Conservation (phyloP, 2,888 invertebrate genomes). For the Chymomyza amoena region DNA sequence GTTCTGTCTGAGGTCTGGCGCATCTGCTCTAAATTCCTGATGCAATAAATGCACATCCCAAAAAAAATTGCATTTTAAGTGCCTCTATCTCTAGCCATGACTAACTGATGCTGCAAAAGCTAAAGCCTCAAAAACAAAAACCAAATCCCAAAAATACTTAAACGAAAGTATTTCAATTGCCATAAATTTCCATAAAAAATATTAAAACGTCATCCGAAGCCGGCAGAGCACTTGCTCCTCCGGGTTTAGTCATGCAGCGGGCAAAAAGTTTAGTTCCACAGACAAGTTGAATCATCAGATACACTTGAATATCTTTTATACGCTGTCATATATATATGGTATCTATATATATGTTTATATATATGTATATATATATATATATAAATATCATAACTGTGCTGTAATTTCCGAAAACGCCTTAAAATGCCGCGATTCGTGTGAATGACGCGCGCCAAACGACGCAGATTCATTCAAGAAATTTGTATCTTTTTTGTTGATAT, state of each 20-base stretch:
- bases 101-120: slow-evolving; percentile 39
- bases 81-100: slow-evolving; percentile 27
- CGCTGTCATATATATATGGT: neutral
- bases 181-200: slow-evolving; percentile 61
- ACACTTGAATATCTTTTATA: neutral
- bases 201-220: slow-evolving; percentile 15
- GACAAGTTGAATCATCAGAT: slow-evolving; percentile 35
- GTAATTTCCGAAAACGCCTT: slow-evolving; percentile 18
- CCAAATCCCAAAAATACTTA: slow-evolving; percentile 17
- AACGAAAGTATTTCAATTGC: slow-evolving; percentile 63
- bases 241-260: slow-evolving; percentile 44
- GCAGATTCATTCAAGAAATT: slow-evolving; percentile 63
- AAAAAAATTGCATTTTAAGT: neutral
- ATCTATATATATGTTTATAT: slow-evolving; percentile 5
- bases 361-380: neutral
- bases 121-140: slow-evolving; percentile 7
- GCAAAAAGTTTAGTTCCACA: slow-evolving; percentile 16
- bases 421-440: neutral
- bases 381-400: slow-evolving; percentile 20
- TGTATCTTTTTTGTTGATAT: slow-evolving; percentile 27
- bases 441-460: slow-evolving; percentile 41
- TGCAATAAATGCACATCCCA: neutral
- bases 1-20: too few relatives aligned
- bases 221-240: slow-evolving; percentile 6
- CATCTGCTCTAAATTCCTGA: too few relatives aligned